Conservation (phyloP, 2,113 vertebrate species). For the Macquaria australasica region DNA sequence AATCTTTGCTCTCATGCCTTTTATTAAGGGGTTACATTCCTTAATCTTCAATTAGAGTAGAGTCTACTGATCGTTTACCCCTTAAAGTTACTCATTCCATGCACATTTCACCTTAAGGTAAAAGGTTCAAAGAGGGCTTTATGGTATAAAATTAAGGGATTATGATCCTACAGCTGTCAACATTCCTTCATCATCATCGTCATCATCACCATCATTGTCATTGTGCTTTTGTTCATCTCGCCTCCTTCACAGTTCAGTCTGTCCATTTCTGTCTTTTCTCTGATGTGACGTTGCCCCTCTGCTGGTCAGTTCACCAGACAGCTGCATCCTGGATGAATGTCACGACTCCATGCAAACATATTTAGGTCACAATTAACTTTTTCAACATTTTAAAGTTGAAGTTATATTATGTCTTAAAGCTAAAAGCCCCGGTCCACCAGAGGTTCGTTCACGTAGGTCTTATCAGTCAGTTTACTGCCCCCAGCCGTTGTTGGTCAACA, state of each 20-base stretch:
- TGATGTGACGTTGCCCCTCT: background rate
- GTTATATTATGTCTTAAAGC: background rate
- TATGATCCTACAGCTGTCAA: background rate
- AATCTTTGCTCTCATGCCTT: background rate
- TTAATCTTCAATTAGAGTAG: background rate
- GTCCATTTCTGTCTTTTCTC: slow-evolving; percentile 1
- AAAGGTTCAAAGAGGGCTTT: background rate
- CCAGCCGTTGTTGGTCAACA: background rate
- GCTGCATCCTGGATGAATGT: background rate
- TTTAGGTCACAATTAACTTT: background rate
- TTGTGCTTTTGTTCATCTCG: slow-evolving; percentile 3
- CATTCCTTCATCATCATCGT: slow-evolving; percentile 12
- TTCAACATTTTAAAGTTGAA: background rate
- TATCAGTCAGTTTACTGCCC: background rate
- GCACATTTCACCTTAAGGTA: slow-evolving; percentile 52
- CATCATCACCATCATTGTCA: background rate
- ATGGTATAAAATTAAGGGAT: background rate
- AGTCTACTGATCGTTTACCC: slow-evolving; percentile 1
- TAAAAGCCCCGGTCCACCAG: background rate
- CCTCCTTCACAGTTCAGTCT: background rate
- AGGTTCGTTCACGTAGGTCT: background rate
- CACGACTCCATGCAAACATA: background rate
- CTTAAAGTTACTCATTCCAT: slow-evolving; percentile 27
- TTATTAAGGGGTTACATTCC: background rate
- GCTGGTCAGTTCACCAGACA: background rate